phyloP scores from a whole-genome alignment of 2,113 vertebrate genomes.

The Balaeniceps rex region DNA sequence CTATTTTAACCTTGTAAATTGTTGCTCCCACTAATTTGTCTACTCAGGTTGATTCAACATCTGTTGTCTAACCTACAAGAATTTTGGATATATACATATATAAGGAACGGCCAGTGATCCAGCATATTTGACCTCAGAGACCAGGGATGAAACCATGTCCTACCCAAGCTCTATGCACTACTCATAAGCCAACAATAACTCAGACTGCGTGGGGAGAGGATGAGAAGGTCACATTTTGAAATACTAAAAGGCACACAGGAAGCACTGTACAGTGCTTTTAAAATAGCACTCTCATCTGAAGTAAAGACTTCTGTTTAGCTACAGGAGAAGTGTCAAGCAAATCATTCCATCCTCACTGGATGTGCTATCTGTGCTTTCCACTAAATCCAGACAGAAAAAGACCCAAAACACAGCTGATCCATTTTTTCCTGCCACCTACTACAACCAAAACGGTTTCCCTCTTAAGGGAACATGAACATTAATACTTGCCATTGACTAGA shows the following conservation, averaged over 20 bases:
- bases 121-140: neutral
- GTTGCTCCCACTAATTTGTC: neutral
- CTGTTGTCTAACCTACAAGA: neutral
- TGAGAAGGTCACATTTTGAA: neutral
- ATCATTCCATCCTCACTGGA: conserved; percentile 4
- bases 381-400: conserved; percentile 28
- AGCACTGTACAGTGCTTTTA: neutral
- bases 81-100: neutral
- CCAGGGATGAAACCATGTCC: neutral
- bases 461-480: neutral
- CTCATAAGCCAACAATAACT: neutral
- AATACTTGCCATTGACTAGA: neutral
- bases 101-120: neutral
- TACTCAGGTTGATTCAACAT: neutral
- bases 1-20: neutral
- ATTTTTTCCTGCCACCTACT: conserved; percentile 46
- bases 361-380: conserved; percentile 18
- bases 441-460: neutral
- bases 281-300: conserved; percentile 2
- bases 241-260: neutral
- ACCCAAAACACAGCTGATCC: conserved; percentile 43
- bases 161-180: neutral
- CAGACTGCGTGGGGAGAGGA: neutral
- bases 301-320: conserved; percentile 15
- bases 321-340: conserved; percentile 29